Evolutionary conservation across 2,113 vertebrate genomes (phyloP), one percentile per base, ranked within the genome.

Genomic region (Atherinomorus stipes): DNA sequence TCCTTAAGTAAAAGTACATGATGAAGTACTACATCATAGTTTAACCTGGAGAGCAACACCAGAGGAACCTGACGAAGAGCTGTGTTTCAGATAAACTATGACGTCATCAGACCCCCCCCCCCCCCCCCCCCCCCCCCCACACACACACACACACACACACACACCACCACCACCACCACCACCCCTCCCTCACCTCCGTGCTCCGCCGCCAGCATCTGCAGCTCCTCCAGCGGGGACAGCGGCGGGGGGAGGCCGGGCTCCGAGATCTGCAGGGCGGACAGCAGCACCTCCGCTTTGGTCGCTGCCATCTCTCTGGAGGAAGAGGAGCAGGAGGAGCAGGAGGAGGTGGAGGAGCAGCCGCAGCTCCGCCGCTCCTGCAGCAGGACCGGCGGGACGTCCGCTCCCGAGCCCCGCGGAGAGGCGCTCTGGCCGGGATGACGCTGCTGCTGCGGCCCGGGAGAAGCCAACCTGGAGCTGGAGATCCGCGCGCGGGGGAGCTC

Each of bases 131-230:
- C n/a, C n/a, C n/a, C n/a, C n/a, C n/a, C n/a, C n/a, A n/a, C n/a
- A n/a, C n/a, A n/a, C n/a, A n/a, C n/a, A n/a, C n/a, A n/a, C n/a
- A n/a, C n/a, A n/a, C n/a, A n/a, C n/a, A n/a, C n/a, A n/a, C n/a
- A n/a, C n/a, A n/a, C n/a, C n/a, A n/a, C n/a, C n/a, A n/a, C n/a
- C n/a, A n/a, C n/a, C 11, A 23, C 54, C 31, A 1, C 19, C 56
- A 34, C 11, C n/a, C 15, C 21, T 11, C 1, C 34, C 23, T 96
- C 94, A 98, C 97, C 97, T 97, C 95, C 95, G 69, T 93, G 96
- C 57, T 96, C 96, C 37, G 89, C 92, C n/a, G n/a, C n/a, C 93
- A 98, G 96, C 90, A 98, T 97, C 81, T 99, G 97, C 90, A 99
- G 94, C 71, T 96, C 96, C 38, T 98, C 97, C 95, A 98, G 94